phyloP scores from a whole-genome alignment of 2,888 invertebrate species.

The Chorisops tibialis region DNA sequence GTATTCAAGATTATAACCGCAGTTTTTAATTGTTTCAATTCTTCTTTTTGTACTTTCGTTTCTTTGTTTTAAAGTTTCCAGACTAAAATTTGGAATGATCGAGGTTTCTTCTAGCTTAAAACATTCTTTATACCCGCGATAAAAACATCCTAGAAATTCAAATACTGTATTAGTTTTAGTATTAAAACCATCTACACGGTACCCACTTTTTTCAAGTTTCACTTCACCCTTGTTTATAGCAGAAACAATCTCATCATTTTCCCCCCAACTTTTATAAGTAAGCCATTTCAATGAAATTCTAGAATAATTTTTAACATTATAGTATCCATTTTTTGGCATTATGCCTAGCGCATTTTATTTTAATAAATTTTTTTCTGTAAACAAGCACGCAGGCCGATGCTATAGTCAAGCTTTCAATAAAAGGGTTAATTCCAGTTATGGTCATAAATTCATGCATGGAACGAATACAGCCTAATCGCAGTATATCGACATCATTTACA shows the following conservation, averaged over 20 bases:
- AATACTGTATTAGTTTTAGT: neutral
- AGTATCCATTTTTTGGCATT: neutral
- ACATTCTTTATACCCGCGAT: neutral
- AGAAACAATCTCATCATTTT: no score
- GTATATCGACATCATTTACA: no score
- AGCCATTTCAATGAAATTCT: no score
- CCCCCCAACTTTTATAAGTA: no score
- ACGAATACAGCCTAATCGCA: no score
- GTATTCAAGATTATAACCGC: neutral
- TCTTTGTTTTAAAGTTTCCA: no score
- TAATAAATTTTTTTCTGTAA: neutral
- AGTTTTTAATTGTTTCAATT: neutral
- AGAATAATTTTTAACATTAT: no score
- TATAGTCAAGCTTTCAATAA: neutral
- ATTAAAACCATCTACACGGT: neutral
- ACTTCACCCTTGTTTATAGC: no score
- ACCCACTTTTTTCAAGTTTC: no score
- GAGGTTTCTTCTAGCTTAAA: neutral
- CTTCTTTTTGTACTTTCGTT: neutral
- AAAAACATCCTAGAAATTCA: neutral
- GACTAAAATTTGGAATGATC: neutral
- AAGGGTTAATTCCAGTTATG: neutral
- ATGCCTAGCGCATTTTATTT: neutral
- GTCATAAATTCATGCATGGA: conserved; percentile 8
- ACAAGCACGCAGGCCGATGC: neutral